Evolutionary conservation across 1,140 invertebrate species (phyloP), one percentile per base, ranked within the genome.

Genomic region (Drosophila pectinifera): DNA sequence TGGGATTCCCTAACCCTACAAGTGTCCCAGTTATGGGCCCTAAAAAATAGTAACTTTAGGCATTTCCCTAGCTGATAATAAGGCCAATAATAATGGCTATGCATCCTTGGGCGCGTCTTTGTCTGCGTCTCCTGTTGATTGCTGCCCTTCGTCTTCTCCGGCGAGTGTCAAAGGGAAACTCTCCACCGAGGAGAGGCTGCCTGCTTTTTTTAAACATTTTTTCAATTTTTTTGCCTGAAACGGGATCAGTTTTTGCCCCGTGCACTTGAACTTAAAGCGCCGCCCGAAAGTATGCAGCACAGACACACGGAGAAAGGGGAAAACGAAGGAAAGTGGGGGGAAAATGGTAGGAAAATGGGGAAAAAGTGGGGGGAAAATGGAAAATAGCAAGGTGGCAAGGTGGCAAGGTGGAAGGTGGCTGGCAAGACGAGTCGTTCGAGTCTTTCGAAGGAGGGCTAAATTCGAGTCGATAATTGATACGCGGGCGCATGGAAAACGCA

Each of bases 381-480:
- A 43, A 24, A 43, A 57, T 26, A 22, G 46, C n/a, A 49, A 57
- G 28, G 28, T 28, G 28, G 28, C 28, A 42, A 41, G n/a, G n/a
- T n/a, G n/a, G n/a, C n/a, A n/a, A n/a, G n/a, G n/a, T n/a, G n/a
- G n/a, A n/a, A n/a, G n/a, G n/a, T n/a, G n/a, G 34, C 59, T 57
- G 38, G 43, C 24, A 42, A 46, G 48, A 65, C 22, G 62, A 56
- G 62, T 56, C 41, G n/a, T n/a, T n/a, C n/a, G n/a, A n/a, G n/a
- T n/a, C n/a, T n/a, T n/a, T n/a, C n/a, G n/a, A n/a, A 49, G 64
- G 61, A 62, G 67, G 61, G 45, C 55, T 76, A 76, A 86, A 86
- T 86, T 88, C 72, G 83, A 86, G 83, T 76, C 83, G 79, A 86
- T 86, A 86, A 86, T 86, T 89, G 83, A 86, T 86, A 86, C 57